Percentiles rank a stretch among this genome's conserved stretches.
These are phyloP conservation scores for Drosophila heteroneura DNA, from an alignment of 2,888 invertebrate genomes.

Conservation along the genomic window DNA sequence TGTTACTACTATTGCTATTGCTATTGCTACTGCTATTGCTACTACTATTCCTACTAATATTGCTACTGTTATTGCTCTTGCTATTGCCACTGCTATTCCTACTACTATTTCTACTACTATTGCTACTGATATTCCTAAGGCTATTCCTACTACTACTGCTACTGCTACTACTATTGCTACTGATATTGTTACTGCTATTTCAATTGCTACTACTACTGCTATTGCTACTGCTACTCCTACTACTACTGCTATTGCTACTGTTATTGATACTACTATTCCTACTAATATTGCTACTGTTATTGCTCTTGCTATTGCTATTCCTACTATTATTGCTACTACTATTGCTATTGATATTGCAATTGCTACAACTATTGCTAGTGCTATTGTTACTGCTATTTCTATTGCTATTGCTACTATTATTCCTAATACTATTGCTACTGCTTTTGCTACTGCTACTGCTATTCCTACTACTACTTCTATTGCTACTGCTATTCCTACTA, in stretches of 20 bases:
- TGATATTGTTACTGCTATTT: fast-evolving
- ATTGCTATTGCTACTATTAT: too few relatives aligned
- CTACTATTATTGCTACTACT: too few relatives aligned
- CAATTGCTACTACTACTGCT: too few relatives aligned
- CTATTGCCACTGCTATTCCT: fast-evolving
- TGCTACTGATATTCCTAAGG: too few relatives aligned
- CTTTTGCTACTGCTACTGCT: fast-evolving
- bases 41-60: too few relatives aligned
- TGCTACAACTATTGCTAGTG: too few relatives aligned
- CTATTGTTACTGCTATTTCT: too few relatives aligned
- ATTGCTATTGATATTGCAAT: fast-evolving
- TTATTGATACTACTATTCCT: fast-evolving
- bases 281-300: too few relatives aligned
- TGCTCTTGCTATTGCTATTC: fast-evolving
- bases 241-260: fast-evolving
- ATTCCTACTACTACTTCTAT: too few relatives aligned
- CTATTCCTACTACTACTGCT: too few relatives aligned
- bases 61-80: too few relatives aligned
- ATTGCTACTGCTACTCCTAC: fast-evolving
- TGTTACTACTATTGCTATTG: background rate
- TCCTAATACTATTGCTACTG: fast-evolving
- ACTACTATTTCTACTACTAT: fast-evolving
- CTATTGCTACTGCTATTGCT: background rate
- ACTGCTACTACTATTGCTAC: fast-evolving
- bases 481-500: too few relatives aligned